Evolutionary conservation across 2,797 vertebrate genomes (phyloP), one percentile per base, ranked within the genome.

Genomic region (Carduelis carduelis): DNA sequence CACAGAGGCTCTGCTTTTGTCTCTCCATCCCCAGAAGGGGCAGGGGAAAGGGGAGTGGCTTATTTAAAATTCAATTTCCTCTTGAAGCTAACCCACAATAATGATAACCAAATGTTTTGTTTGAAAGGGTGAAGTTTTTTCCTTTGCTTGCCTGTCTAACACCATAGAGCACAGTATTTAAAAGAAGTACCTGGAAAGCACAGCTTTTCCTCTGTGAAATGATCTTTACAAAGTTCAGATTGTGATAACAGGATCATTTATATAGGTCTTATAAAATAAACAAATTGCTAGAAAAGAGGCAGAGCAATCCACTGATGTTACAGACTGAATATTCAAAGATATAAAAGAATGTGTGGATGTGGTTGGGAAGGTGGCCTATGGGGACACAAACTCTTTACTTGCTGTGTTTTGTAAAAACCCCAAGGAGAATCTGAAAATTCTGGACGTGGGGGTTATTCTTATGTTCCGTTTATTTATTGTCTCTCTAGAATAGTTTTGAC

Each of bases 341-440:
- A 19, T 75, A 49, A 5, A 5, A 88, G 27, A 41, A 50, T 34
- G 3, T 49, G 11, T 61, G 47, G 16, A 28, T 52, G 21, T 26
- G 14, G 9, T 23, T 66, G 18, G 18, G 27, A 30, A 12, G 3
- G 15, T 66, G 37, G 16, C 41, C 69, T 61, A 5, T 32, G 13
- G 12, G 22, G 3, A 14, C 8, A 35, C 0, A 0, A 49, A 19
- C 17, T 69, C 12, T 83, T 69, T 69, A 59, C 6, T 43, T 83
- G 7, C 9, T 70, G 39, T 3, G 2, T 13, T 91, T 79, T 74
- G 6, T 57, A 43, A 71, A 82, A 77, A 24, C 14, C 32, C 12
- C 9, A 49, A 23, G 34, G 24, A 84, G 11, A 37, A 71, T 56
- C 53, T 89, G n/a, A 35, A 39, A 18, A 69, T 68, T 60, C 28